These are phyloP conservation scores for Lapara coniferarum DNA, from an alignment of 2,888 invertebrate species.

Conservation along the genomic window DNA sequence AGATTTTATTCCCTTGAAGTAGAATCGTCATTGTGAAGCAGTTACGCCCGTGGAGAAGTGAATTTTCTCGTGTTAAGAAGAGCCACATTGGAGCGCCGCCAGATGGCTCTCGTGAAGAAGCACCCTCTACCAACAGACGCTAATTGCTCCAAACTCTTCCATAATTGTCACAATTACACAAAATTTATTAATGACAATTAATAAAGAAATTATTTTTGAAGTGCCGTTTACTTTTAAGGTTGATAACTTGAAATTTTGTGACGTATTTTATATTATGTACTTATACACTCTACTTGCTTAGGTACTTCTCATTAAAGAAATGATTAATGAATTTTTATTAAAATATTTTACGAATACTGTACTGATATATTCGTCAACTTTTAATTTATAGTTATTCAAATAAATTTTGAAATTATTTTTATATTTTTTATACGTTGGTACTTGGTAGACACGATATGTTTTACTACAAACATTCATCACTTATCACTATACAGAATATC, in stretches of 20 bases:
- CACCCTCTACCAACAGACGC: constrained; percentile 68
- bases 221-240: not conserved
- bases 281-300: no score
- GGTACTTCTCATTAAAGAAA: no score
- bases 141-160: constrained; percentile 79
- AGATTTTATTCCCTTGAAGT: constrained; percentile 36
- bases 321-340: no score
- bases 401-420: no score
- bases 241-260: not conserved
- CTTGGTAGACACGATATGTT: no score
- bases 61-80: constrained; percentile 65
- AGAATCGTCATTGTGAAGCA: constrained; percentile 46
- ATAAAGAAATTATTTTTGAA: constrained; percentile 31
- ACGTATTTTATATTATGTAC: not conserved
- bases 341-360: no score
- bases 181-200: constrained; percentile 57
- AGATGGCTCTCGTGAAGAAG: constrained; percentile 74
- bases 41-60: constrained; percentile 55
- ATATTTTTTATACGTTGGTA: no score
- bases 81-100: constrained; percentile 73
- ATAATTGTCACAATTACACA: constrained; percentile 70
- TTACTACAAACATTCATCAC: no score
- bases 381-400: no score
- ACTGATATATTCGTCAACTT: no score
- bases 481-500: no score